A percentile compares a stretch with the other conserved stretches of the same genome.
Evolutionary conservation across 1,140 invertebrate genomes (phyloP).

Genomic region (Sycophila sp.): DNA sequence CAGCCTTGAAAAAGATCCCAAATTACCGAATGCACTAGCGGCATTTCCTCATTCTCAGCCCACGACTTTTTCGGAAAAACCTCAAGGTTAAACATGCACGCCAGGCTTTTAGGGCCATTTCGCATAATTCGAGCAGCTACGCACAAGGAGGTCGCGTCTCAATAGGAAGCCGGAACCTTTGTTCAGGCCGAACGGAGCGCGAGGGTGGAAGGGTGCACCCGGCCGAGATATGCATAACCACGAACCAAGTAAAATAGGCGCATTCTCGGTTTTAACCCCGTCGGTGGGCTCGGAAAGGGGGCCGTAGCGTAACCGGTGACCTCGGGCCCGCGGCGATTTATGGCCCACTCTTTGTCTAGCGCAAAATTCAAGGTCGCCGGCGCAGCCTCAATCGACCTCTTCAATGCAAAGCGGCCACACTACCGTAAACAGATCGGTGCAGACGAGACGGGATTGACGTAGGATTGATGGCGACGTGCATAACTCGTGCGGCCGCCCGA

Average conservation of each 20-base stretch:
- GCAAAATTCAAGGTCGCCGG: slow-evolving; percentile 49
- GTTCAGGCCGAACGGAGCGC: not conserved
- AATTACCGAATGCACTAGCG: no score
- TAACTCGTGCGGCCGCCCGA: not conserved
- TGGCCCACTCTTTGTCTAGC: slow-evolving; percentile 45
- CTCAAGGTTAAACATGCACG: slow-evolving; percentile 4
- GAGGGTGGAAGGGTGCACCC: slow-evolving; percentile 18
- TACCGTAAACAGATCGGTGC: slow-evolving; percentile 44
- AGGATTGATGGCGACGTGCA: no score
- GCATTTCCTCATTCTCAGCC: no score
- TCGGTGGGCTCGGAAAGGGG: no score
- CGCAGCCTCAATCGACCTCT: no score
- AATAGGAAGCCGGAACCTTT: slow-evolving; percentile 21
- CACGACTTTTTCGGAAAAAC: not conserved
- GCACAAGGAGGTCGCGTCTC: not conserved
- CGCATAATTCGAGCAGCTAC: slow-evolving; percentile 9
- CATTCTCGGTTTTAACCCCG: slow-evolving; percentile 10
- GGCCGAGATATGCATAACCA: slow-evolving; percentile 23
- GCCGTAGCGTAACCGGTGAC: no score
- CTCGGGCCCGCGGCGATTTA: slow-evolving; percentile 52
- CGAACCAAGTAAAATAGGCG: not conserved
- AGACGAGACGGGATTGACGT: not conserved
- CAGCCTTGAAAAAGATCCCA: no score
- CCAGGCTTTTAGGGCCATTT: not conserved
- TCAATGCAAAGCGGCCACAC: slow-evolving; percentile 41